These are phyloP conservation scores for Schizopygopsis pylzovi DNA, from an alignment of 2,797 vertebrate genomes.

Conservation along the genomic window DNA sequence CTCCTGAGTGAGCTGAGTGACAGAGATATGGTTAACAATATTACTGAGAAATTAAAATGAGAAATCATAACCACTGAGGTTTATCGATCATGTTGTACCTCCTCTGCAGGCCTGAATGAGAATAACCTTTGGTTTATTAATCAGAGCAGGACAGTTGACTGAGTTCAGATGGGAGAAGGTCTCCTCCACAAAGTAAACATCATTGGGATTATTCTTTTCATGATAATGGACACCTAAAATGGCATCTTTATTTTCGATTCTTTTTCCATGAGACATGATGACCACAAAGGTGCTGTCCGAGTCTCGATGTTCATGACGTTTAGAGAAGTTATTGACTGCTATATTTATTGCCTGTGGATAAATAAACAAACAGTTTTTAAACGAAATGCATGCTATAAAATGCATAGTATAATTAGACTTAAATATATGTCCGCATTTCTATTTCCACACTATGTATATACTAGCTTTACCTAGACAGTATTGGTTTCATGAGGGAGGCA, in stretches of 20 bases:
- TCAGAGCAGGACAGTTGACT: neutral
- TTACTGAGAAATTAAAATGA: too few relatives aligned
- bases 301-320: neutral
- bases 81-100: neutral
- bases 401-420: too few relatives aligned
- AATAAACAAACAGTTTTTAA: too few relatives aligned
- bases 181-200: neutral
- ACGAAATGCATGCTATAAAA: too few relatives aligned
- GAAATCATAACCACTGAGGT: too few relatives aligned
- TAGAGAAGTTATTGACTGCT: neutral
- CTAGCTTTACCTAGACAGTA: neutral
- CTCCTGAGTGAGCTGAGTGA: neutral
- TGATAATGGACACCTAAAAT: neutral
- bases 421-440: too few relatives aligned
- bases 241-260: neutral
- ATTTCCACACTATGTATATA: too few relatives aligned
- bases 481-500: neutral
- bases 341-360: neutral
- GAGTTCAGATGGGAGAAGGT: neutral
- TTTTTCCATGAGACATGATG: neutral
- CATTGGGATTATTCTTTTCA: rapidly evolving
- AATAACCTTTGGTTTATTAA: slow-evolving; percentile 14
- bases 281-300: slow-evolving; percentile 5
- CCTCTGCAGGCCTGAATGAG: slow-evolving; percentile 15
- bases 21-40: neutral